Conservation (phyloP, 2,113 vertebrate species). For the Pangasianodon hypophthalmus region DNA sequence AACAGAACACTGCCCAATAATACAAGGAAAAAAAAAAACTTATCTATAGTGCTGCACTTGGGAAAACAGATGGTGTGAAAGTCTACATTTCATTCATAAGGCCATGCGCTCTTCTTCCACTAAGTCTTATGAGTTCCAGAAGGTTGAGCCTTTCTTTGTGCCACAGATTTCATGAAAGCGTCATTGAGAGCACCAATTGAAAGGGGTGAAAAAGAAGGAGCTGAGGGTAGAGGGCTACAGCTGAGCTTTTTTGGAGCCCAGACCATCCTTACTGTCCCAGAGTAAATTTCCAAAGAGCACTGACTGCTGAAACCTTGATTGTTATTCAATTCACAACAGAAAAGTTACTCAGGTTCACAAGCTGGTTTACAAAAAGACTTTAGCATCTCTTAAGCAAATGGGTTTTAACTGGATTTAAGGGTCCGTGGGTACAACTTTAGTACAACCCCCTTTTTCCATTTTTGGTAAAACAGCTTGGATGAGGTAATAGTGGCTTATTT, state of each 20-base stretch:
- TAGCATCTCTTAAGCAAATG: slow-evolving; percentile 55
- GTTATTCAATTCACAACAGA: slow-evolving; percentile 28
- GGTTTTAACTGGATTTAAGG: slow-evolving; percentile 1
- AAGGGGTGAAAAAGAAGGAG: slow-evolving; percentile 24
- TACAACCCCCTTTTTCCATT: background rate
- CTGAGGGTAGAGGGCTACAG: slow-evolving; percentile 35
- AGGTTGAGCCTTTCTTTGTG: slow-evolving; percentile 60
- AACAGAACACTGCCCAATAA: slow-evolving; percentile 41
- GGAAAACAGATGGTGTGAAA: slow-evolving; percentile 65
- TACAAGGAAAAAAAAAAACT: slow-evolving; percentile 50
- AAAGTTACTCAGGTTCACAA: slow-evolving; percentile 55
- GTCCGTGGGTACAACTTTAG: background rate
- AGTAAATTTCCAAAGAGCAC: background rate
- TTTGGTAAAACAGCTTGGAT: background rate
- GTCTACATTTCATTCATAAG: slow-evolving; percentile 48
- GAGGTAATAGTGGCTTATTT: background rate
- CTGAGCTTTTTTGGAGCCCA: slow-evolving; percentile 58
- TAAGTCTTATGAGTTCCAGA: slow-evolving; percentile 38
- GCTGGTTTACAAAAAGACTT: slow-evolving; percentile 61
- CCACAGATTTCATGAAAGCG: slow-evolving; percentile 57
- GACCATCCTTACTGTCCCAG: slow-evolving; percentile 55
- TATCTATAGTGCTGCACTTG: slow-evolving; percentile 44
- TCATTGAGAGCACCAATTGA: slow-evolving; percentile 47
- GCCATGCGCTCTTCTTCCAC: slow-evolving; percentile 16
- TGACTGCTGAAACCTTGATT: slow-evolving; percentile 25